phyloP scores from a whole-genome alignment of 2,888 invertebrate species.

The Aromia moschata region DNA sequence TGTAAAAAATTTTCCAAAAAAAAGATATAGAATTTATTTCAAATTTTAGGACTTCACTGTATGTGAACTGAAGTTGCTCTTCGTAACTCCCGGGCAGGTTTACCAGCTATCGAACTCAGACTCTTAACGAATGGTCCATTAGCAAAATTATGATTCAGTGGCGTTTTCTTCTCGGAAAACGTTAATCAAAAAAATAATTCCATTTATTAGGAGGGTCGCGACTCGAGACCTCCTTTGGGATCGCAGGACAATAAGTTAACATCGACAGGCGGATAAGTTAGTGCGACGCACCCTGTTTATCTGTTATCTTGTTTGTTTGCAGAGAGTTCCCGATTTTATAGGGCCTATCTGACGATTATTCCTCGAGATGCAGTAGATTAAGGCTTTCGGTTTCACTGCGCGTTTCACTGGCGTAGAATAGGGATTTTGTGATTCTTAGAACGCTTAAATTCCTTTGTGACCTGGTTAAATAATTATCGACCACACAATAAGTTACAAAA shows the following conservation, averaged over 20 bases:
- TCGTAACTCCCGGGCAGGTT: no score
- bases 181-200: constrained; percentile 37
- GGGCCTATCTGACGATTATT: constrained; percentile 43
- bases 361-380: constrained; percentile 33
- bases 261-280: constrained; percentile 47
- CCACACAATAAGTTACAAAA: no score
- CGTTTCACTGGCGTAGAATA: neutral
- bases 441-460: neutral
- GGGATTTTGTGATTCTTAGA: no score
- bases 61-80: no score
- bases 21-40: no score
- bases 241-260: constrained; percentile 41
- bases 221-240: constrained; percentile 36
- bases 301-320: constrained; percentile 47
- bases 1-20: no score
- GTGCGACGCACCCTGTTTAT: constrained; percentile 41
- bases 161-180: constrained; percentile 4
- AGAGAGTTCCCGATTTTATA: constrained; percentile 43
- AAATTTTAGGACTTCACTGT: no score
- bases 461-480: neutral
- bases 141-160: neutral
- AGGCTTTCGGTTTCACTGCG: constrained; percentile 6
- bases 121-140: neutral
- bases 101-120: no score
- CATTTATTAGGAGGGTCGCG: constrained; percentile 29